Percentiles rank a stretch among this genome's conserved stretches.
Evolutionary conservation across 2,888 invertebrate species (phyloP).

Genomic region (Asteroscopus sphinx): DNA sequence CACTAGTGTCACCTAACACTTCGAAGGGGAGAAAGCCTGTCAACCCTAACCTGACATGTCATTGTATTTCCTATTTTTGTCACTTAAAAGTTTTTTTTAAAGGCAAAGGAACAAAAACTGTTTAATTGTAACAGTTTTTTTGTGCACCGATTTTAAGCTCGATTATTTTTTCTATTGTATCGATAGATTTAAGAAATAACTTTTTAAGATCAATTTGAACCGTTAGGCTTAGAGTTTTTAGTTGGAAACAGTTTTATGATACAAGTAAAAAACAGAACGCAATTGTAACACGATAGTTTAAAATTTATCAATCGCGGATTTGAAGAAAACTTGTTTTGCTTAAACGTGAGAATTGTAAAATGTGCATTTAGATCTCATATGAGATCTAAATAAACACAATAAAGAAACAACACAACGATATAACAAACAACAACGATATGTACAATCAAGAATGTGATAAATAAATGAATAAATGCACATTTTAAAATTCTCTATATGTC

Average conservation of each 20-base stretch:
- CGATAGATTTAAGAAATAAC: conserved; percentile 63
- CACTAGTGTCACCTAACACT: conserved; percentile 85
- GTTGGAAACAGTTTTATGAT: conserved; percentile 27
- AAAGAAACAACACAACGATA: no score
- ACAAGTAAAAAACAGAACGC: conserved; percentile 29
- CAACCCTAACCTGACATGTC: conserved; percentile 86
- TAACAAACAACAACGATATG: no score
- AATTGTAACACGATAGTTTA: conserved; percentile 32
- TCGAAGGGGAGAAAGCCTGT: conserved; percentile 76
- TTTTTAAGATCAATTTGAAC: conserved; percentile 64
- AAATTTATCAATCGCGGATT: conserved; percentile 9
- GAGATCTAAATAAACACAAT: no score
- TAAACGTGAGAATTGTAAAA: conserved; percentile 13
- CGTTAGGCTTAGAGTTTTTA: conserved; percentile 61
- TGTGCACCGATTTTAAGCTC: conserved; percentile 83
- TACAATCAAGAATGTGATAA: no score
- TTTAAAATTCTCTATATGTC: no score
- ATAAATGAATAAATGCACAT: no score
- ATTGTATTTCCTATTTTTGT: conserved; percentile 86
- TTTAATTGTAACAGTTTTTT: conserved; percentile 89
- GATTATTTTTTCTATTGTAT: conserved; percentile 83
- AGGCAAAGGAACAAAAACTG: conserved; percentile 83
- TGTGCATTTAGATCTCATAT: not conserved
- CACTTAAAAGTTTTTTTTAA: conserved; percentile 83
- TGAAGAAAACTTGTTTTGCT: not conserved